These are phyloP conservation scores for Eumaeus atala DNA, from an alignment of 1,140 invertebrate genomes.

Conservation along the genomic window DNA sequence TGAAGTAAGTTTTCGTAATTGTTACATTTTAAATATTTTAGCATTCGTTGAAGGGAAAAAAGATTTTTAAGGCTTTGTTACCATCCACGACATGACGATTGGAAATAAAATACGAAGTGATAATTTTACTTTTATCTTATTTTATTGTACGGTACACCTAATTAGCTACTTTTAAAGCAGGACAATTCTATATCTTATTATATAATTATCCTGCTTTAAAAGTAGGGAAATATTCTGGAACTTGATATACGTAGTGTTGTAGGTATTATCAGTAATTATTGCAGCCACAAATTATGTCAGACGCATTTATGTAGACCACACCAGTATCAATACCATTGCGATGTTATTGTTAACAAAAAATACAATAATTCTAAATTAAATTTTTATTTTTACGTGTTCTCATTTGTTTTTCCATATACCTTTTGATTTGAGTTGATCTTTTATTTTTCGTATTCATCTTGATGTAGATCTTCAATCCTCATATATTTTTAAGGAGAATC, in stretches of 20 bases:
- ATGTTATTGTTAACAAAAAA: constrained; percentile 30
- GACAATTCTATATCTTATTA: no score
- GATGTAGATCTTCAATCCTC: no score
- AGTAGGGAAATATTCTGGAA: no score
- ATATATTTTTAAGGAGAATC: no score
- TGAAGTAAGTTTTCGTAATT: constrained; percentile 15
- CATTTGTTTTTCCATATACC: constrained; percentile 32
- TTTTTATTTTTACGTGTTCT: constrained; percentile 55
- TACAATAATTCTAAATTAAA: constrained; percentile 70
- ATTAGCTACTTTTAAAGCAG: no score
- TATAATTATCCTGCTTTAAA: no score
- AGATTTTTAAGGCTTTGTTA: constrained; percentile 1
- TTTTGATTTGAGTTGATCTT: constrained; percentile 23
- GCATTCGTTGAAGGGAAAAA: background rate
- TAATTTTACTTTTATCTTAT: no score
- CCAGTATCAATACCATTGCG: constrained; percentile 18
- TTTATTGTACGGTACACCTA: no score
- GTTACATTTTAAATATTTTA: constrained; percentile 8
- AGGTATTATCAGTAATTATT: no score
- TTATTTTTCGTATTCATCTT: constrained; percentile 8
- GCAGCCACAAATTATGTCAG: background rate
- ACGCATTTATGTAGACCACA: background rate
- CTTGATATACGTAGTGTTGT: no score
- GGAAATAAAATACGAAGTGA: no score
- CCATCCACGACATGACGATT: background rate